Evolutionary conservation across 2,888 invertebrate species (phyloP).

Genomic region (Ceramica pisi): DNA sequence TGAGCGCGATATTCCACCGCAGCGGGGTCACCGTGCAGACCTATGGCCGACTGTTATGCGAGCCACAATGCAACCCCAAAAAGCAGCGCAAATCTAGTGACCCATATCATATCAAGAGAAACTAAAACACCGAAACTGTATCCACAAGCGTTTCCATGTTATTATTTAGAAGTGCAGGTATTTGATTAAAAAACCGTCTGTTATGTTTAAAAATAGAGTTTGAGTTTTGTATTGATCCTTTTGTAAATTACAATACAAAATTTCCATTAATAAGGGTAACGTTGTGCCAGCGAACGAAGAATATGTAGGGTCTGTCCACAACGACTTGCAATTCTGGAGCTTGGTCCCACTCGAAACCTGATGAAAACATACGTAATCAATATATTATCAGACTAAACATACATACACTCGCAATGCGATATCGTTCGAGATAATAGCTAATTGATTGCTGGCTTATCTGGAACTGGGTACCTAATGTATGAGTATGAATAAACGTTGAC

Average conservation of each 20-base stretch:
- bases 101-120: constrained; percentile 25
- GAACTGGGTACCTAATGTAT: background rate
- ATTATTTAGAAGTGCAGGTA: background rate
- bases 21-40: constrained; percentile 68
- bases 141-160: background rate
- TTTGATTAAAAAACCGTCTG: background rate
- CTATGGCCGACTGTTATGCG: constrained; percentile 65
- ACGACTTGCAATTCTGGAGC: constrained; percentile 77
- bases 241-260: constrained; percentile 78
- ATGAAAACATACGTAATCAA: constrained; percentile 66
- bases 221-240: constrained; percentile 12
- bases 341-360: constrained; percentile 87
- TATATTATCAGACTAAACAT: constrained; percentile 26
- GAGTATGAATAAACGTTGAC: constrained; percentile 26
- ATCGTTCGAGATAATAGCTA: constrained; percentile 48
- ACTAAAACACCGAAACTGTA: constrained; percentile 24
- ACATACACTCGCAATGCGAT: constrained; percentile 26
- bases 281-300: constrained; percentile 85
- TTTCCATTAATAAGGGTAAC: constrained; percentile 84
- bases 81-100: constrained; percentile 30
- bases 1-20: constrained; percentile 71
- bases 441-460: constrained; percentile 45
- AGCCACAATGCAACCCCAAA: constrained; percentile 33
- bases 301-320: constrained; percentile 83
- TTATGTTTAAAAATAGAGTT: constrained; percentile 21